Percentiles rank a stretch among this genome's conserved stretches.
Evolutionary conservation across 1,140 invertebrate species (phyloP).

Genomic region (Glossosoma conforme): DNA sequence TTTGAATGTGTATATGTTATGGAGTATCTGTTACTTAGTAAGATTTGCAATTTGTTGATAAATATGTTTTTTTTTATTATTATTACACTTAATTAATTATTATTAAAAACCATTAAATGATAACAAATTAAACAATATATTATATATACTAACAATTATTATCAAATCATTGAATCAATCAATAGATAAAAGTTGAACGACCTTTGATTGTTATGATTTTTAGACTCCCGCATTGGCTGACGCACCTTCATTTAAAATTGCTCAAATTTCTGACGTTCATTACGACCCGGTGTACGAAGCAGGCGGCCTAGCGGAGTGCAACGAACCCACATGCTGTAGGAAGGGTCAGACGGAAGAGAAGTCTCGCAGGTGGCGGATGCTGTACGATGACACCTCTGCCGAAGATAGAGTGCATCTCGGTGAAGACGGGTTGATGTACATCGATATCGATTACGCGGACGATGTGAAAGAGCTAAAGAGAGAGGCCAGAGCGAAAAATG

Average conservation of each 20-base stretch:
- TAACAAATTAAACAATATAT: neutral
- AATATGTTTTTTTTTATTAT: too few relatives aligned
- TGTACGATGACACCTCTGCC: constrained; percentile 12
- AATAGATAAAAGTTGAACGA: too few relatives aligned
- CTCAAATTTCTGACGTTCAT: constrained; percentile 79
- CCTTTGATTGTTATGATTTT: too few relatives aligned
- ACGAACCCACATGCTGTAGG: constrained; percentile 74
- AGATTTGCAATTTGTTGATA: too few relatives aligned
- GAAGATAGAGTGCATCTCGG: constrained; percentile 13
- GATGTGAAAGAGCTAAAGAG: constrained; percentile 32
- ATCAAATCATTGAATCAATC: too few relatives aligned
- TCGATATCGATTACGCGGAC: constrained; percentile 34
- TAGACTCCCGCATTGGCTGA: too few relatives aligned
- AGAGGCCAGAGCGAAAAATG: constrained; percentile 15
- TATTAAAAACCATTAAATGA: neutral
- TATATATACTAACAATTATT: neutral
- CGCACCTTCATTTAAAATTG: constrained; percentile 54
- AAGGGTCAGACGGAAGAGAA: constrained; percentile 41
- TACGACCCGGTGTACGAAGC: constrained; percentile 68
- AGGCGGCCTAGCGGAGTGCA: constrained; percentile 63
- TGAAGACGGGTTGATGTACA: constrained; percentile 26
- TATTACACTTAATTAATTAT: too few relatives aligned
- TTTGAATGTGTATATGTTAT: too few relatives aligned
- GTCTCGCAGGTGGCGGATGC: constrained; percentile 7
- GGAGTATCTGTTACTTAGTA: too few relatives aligned